A percentile compares a stretch with the other conserved stretches of the same genome.
Conservation (phyloP, 1,140 invertebrate species). For the Euura lappo region DNA sequence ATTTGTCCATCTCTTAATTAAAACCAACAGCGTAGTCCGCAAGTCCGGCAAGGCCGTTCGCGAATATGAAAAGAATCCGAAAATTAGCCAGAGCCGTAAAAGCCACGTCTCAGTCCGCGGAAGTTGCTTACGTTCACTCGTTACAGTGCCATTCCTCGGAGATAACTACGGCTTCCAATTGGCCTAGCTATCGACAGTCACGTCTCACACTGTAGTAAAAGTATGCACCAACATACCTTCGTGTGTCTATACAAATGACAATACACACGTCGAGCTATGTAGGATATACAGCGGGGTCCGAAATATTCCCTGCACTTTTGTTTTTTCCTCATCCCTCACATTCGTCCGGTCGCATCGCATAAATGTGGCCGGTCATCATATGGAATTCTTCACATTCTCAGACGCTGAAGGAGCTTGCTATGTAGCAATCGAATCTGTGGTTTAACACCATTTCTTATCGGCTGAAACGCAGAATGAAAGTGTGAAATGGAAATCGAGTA, state of each 20-base stretch:
- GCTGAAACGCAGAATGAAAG: not conserved
- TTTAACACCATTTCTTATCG: not conserved
- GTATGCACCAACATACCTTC: not conserved
- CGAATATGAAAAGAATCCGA: not conserved
- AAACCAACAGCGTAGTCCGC: not conserved
- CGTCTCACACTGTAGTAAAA: conserved; percentile 25
- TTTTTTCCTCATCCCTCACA: too few species aligned
- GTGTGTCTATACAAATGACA: not conserved
- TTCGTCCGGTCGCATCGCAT: too few species aligned
- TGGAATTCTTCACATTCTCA: too few species aligned
- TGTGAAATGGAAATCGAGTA: conserved; percentile 11
- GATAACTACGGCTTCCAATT: conserved; percentile 25
- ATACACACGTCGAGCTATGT: not conserved
- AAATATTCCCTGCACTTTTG: not conserved
- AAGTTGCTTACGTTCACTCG: conserved; percentile 39
- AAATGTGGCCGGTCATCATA: too few species aligned
- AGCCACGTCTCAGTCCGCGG: conserved; percentile 35
- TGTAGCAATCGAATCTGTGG: too few species aligned
- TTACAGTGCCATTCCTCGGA: conserved; percentile 26
- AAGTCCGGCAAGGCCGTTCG: not conserved
- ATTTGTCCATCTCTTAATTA: not conserved
- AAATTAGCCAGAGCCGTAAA: conserved; percentile 36
- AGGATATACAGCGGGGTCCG: not conserved
- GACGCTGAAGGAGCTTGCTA: too few species aligned
- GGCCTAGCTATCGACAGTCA: conserved; percentile 46